Percentiles rank a stretch among this genome's conserved stretches.
These are phyloP conservation scores for Chamaedrilus cognettii DNA, from an alignment of 2,888 invertebrate species.

Conservation along the genomic window DNA sequence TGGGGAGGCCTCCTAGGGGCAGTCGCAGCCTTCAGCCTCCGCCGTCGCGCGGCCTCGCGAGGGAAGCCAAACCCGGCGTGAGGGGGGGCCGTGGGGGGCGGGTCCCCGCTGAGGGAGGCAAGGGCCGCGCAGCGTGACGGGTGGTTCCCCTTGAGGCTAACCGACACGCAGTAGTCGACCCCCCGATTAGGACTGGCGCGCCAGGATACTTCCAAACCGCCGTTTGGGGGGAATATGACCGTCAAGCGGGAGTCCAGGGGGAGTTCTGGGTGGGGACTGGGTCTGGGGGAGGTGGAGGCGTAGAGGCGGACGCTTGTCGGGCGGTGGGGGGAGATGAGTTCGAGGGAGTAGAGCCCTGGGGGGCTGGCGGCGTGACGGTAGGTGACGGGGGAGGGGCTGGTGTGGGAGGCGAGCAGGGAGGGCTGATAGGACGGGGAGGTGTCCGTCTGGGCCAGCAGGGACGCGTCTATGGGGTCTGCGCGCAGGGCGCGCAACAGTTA, in stretches of 20 bases:
- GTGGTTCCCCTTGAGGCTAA: neutral
- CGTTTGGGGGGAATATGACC: neutral
- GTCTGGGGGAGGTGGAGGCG: neutral
- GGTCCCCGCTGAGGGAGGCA: neutral
- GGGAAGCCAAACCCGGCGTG: constrained; percentile 1
- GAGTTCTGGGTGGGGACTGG: neutral
- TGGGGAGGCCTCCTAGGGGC: too few relatives aligned
- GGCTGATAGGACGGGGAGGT: neutral
- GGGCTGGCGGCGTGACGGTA: neutral
- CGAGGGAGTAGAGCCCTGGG: neutral
- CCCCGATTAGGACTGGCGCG: neutral
- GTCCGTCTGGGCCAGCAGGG: neutral
- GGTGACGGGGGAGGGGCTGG: neutral
- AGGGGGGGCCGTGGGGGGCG: neutral
- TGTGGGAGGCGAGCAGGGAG: neutral
- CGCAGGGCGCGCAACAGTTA: too few relatives aligned
- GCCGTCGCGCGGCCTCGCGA: neutral
- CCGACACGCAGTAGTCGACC: constrained; percentile 4
- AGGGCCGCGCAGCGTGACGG: neutral
- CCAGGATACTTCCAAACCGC: neutral
- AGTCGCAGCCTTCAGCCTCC: neutral
- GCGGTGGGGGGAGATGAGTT: neutral
- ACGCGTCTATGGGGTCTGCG: constrained; percentile 3
- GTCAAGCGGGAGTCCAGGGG: neutral
- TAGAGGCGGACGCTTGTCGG: neutral